phyloP scores from a whole-genome alignment of 1,140 invertebrate genomes.

The Chelonus insularis region DNA sequence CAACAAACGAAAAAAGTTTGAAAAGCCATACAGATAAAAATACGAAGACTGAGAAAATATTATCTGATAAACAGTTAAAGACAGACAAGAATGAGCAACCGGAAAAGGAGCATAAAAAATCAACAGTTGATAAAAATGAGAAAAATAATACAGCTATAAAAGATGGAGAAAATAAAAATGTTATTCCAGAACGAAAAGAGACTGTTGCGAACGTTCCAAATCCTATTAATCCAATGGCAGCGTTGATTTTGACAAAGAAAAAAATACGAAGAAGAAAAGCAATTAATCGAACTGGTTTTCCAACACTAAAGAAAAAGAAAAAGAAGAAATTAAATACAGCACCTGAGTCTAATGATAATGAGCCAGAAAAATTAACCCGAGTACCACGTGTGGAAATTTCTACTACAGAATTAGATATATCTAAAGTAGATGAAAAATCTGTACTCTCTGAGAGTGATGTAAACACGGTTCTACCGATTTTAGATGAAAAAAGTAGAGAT shows the following conservation, averaged over 20 bases:
- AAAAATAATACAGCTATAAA: not conserved
- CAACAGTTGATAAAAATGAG: constrained; percentile 12
- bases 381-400: constrained; percentile 28
- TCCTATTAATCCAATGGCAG: constrained; percentile 30
- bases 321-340: constrained; percentile 61
- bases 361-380: constrained; percentile 40
- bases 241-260: constrained; percentile 59
- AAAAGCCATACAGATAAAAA: constrained; percentile 37
- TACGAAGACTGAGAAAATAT: constrained; percentile 26
- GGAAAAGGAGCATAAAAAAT: constrained; percentile 23
- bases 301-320: constrained; percentile 82
- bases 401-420: constrained; percentile 14
- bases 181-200: constrained; percentile 20
- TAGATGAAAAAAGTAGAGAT: constrained; percentile 17
- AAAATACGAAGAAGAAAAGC: constrained; percentile 74
- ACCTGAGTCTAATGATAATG: constrained; percentile 33
- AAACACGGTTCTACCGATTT: constrained; percentile 22
- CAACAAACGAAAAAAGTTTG: constrained; percentile 33
- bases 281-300: constrained; percentile 85
- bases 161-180: constrained; percentile 1
- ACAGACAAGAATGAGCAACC: constrained; percentile 20
- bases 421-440: constrained; percentile 31
- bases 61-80: constrained; percentile 30
- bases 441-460: constrained; percentile 38
- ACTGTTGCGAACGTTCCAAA: constrained; percentile 34